phyloP scores from a whole-genome alignment of 1,140 invertebrate species.

The Zophobas morio region DNA sequence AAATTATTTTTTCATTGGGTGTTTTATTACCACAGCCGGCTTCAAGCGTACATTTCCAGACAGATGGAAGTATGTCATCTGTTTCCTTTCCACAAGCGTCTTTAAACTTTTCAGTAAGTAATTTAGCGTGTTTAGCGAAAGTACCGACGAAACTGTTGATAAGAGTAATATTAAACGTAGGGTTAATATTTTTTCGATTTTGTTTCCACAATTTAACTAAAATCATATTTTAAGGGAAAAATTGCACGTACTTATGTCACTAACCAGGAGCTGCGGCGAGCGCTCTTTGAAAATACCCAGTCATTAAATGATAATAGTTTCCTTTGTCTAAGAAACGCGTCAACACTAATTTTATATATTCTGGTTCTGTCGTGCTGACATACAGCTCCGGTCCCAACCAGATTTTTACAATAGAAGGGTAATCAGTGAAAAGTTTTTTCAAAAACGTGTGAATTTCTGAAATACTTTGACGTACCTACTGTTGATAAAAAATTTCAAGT shows the following conservation, averaged over 20 bases:
- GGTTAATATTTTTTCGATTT: background rate
- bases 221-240: background rate
- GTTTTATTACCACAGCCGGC: background rate
- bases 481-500: too few species aligned
- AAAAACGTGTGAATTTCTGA: background rate
- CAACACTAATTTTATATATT: background rate
- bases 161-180: conserved; percentile 2
- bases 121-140: background rate
- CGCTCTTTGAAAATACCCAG: background rate
- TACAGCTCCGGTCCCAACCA: background rate
- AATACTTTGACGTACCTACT: background rate
- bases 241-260: background rate
- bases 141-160: background rate
- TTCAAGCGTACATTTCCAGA: conserved; percentile 11
- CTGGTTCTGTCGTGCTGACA: too few species aligned
- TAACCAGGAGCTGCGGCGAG: conserved; percentile 4
- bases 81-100: background rate
- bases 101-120: background rate
- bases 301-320: background rate
- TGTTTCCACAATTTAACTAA: background rate
- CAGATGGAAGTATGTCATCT: background rate
- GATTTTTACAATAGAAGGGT: conserved; percentile 1
- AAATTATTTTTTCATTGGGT: background rate
- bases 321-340: conserved; percentile 2
- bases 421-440: background rate